A percentile compares a stretch with the other conserved stretches of the same genome.
Evolutionary conservation across 53 echinoderm and acorn worm genomes (phyloP).

Genomic region (Zoroaster sp.): DNA sequence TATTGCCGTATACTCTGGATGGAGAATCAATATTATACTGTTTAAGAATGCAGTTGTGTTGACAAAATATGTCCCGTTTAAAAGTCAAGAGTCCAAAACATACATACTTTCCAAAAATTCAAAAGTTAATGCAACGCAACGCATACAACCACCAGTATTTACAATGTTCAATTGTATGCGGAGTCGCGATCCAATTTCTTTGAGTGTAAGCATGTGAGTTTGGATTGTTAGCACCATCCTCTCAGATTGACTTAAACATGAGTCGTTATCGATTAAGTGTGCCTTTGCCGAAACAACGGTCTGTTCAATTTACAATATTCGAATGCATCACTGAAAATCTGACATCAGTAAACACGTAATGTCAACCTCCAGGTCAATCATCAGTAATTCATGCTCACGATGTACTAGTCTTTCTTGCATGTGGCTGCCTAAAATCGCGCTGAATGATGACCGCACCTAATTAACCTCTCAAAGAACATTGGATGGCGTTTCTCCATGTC

Average conservation of each 20-base stretch:
- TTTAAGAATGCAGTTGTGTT: neutral
- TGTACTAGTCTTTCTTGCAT: neutral
- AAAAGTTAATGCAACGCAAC: neutral
- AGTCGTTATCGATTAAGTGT: neutral
- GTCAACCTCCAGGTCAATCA: neutral
- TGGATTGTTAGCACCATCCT: neutral
- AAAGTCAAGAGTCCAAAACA: neutral
- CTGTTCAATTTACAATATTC: neutral
- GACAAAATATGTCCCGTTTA: neutral
- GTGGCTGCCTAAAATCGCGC: neutral
- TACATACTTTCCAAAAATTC: neutral
- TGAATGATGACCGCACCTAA: neutral
- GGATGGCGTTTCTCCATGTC: neutral
- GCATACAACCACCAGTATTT: neutral
- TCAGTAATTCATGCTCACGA: neutral
- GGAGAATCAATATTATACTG: no score
- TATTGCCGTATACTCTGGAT: no score
- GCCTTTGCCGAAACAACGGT: neutral
- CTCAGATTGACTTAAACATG: neutral
- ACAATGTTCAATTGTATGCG: neutral
- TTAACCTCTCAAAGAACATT: neutral
- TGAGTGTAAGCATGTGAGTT: neutral
- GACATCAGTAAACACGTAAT: neutral
- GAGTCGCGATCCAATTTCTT: slow-evolving; percentile 3
- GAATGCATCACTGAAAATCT: neutral